Evolutionary conservation across 2,888 invertebrate genomes (phyloP).

Genomic region (Diaphora mendica): DNA sequence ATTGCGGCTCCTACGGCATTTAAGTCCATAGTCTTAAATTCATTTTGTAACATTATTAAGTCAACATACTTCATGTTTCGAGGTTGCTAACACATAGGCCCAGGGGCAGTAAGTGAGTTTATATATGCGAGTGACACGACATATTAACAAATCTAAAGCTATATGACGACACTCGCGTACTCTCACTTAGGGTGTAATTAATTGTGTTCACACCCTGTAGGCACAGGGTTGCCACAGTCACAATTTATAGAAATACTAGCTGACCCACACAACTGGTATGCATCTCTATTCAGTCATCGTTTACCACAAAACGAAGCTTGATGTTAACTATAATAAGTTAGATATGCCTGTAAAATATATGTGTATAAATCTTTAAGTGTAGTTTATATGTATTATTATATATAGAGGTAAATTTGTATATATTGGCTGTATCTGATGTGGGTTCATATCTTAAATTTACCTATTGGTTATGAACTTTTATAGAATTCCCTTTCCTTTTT

Average conservation of each 20-base stretch:
- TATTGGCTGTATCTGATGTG: no score
- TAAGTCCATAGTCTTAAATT: neutral
- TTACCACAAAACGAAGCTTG: no score
- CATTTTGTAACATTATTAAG: neutral
- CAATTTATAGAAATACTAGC: neutral
- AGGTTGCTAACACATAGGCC: constrained; percentile 1
- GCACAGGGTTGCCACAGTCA: constrained; percentile 41
- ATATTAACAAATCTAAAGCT: constrained; percentile 36
- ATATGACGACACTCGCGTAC: constrained; percentile 46
- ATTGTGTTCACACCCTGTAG: constrained; percentile 57
- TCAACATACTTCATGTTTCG: constrained; percentile 3
- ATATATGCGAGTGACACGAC: constrained; percentile 5
- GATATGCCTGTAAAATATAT: no score
- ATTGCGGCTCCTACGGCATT: neutral
- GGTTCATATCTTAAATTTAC: no score
- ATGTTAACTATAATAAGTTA: no score
- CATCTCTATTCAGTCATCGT: no score
- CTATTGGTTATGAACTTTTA: no score
- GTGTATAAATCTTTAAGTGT: no score
- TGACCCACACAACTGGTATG: neutral
- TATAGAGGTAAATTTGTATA: no score
- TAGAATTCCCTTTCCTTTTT: no score
- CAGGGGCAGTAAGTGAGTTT: neutral
- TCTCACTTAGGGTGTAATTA: constrained; percentile 59
- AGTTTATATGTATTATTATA: no score